Percentiles rank a stretch among this genome's conserved stretches.
Conservation (phyloP, 2,888 invertebrate species). For the Polietes domitor region DNA sequence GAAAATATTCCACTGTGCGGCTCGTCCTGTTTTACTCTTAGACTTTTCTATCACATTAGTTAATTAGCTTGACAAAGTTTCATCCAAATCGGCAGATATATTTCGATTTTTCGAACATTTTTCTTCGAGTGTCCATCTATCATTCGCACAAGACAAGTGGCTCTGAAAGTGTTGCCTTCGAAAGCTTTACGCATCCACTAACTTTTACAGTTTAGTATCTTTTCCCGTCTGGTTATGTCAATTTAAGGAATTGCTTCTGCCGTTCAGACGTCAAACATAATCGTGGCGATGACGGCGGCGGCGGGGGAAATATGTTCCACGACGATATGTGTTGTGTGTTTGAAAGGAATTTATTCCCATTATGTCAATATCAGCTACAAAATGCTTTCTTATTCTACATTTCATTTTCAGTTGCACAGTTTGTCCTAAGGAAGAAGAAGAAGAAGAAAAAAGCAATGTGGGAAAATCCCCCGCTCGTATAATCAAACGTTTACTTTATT, state of each 20-base stretch:
- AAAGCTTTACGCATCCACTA: constrained; percentile 11
- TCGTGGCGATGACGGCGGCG: not conserved
- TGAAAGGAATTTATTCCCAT: constrained; percentile 54
- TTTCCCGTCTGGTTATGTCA: constrained; percentile 63
- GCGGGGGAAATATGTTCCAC: not conserved
- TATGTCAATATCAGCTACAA: constrained; percentile 64
- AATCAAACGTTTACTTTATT: constrained; percentile 49
- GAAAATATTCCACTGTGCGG: too few relatives aligned
- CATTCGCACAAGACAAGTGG: constrained; percentile 21
- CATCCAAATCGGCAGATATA: too few relatives aligned
- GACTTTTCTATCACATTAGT: too few relatives aligned
- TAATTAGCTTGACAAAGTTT: too few relatives aligned
- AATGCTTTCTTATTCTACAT: constrained; percentile 57
- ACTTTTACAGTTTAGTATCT: constrained; percentile 33
- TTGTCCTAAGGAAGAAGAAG: not conserved
- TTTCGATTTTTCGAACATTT: not conserved
- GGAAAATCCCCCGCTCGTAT: constrained; percentile 34
- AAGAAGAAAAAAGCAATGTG: constrained; percentile 19
- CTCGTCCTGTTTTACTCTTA: too few relatives aligned
- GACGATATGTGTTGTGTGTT: not conserved
- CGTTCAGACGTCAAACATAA: constrained; percentile 61
- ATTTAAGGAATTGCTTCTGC: constrained; percentile 65
- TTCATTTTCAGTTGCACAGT: constrained; percentile 53
- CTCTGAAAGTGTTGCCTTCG: constrained; percentile 17
- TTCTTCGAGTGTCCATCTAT: not conserved